These are phyloP conservation scores for Oasisia sp. DNA, from an alignment of 2,888 invertebrate genomes.

Conservation along the genomic window DNA sequence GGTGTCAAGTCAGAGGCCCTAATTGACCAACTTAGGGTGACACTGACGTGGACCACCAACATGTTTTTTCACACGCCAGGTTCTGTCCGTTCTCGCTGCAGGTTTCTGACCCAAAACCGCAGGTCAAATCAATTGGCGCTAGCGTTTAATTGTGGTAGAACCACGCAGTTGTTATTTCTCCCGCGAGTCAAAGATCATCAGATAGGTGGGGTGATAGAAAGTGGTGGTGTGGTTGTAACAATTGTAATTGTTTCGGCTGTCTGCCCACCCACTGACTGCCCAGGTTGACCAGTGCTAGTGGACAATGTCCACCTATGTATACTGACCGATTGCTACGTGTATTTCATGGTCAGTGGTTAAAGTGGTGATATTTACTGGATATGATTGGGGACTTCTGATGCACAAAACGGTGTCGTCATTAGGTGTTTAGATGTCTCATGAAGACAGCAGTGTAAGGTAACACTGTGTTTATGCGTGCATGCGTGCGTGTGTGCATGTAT, in stretches of 20 bases:
- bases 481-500: background rate
- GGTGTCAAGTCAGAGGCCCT: background rate
- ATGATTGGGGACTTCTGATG: background rate
- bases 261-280: background rate
- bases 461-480: background rate
- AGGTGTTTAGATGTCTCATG: background rate
- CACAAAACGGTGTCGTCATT: background rate
- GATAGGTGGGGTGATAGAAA: background rate
- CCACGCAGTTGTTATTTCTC: background rate
- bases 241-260: background rate
- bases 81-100: background rate
- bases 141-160: background rate
- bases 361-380: background rate
- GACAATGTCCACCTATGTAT: background rate
- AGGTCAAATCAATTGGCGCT: background rate
- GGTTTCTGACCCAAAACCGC: background rate
- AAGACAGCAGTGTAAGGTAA: background rate
- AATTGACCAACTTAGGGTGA: background rate
- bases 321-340: background rate
- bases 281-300: background rate
- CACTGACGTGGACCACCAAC: background rate
- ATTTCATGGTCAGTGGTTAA: background rate
- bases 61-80: background rate
- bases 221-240: background rate
- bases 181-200: background rate